These are phyloP conservation scores for Limenitis camilla DNA, from an alignment of 2,888 invertebrate species.

Conservation along the genomic window DNA sequence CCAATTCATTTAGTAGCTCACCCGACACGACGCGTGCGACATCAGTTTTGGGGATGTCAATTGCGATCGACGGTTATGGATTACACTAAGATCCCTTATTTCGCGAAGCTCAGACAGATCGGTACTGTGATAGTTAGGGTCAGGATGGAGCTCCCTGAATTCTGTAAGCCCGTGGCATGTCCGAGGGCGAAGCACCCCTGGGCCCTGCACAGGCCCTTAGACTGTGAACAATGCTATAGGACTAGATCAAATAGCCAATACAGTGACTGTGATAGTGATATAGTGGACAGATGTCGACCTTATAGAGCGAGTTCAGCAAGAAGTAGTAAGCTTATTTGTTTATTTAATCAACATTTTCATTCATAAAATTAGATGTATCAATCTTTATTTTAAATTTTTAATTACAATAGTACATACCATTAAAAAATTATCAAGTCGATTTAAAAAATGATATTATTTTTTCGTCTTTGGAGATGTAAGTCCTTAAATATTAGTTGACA, in stretches of 20 bases:
- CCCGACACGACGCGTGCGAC: slow-evolving; percentile 64
- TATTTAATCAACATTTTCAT: slow-evolving; percentile 19
- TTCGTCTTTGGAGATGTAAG: too few relatives aligned
- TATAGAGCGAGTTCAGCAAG: slow-evolving; percentile 55
- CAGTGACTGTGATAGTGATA: slow-evolving; percentile 70
- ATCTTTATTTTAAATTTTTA: background rate
- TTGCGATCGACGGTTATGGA: slow-evolving; percentile 59
- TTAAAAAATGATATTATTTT: too few relatives aligned
- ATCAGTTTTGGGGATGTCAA: slow-evolving; percentile 62
- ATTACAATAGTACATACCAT: too few relatives aligned
- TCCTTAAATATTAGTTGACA: too few relatives aligned
- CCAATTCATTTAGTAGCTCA: slow-evolving; percentile 66
- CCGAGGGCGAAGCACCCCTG: slow-evolving; percentile 33
- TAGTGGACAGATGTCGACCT: slow-evolving; percentile 52
- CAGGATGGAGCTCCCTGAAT: slow-evolving; percentile 48
- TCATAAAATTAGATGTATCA: background rate
- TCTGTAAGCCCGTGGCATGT: slow-evolving; percentile 33
- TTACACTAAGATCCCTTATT: slow-evolving; percentile 54
- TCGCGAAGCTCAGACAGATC: slow-evolving; percentile 52
- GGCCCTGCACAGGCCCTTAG: slow-evolving; percentile 37
- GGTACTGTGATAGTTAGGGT: slow-evolving; percentile 61
- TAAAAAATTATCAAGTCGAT: too few relatives aligned
- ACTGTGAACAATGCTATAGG: slow-evolving; percentile 62
- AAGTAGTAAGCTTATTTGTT: slow-evolving; percentile 58
- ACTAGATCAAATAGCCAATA: slow-evolving; percentile 60